These are phyloP conservation scores for Gnathonemus echidnorhynchus DNA, from an alignment of 2,113 vertebrate species.

Conservation along the genomic window DNA sequence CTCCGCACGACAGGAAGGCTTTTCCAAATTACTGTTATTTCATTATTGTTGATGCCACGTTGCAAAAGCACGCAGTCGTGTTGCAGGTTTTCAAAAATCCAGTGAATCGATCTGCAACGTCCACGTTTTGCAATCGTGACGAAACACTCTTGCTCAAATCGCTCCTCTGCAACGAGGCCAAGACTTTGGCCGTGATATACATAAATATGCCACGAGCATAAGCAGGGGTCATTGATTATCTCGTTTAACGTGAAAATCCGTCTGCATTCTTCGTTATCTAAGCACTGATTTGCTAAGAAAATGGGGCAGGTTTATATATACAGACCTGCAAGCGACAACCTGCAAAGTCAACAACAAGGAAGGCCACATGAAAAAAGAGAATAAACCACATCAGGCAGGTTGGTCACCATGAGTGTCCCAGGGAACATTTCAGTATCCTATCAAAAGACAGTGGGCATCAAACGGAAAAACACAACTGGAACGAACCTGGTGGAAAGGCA, in stretches of 20 bases:
- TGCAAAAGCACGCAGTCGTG: background rate
- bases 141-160: background rate
- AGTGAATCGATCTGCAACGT: background rate
- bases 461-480: background rate
- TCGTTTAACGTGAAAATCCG: background rate
- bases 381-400: background rate
- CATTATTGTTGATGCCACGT: background rate
- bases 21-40: background rate
- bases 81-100: background rate
- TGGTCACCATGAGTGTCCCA: background rate
- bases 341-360: background rate
- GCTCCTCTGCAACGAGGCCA: background rate
- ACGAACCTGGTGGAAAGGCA: background rate
- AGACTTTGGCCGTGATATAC: background rate
- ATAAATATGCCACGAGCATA: background rate
- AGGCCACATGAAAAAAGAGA: background rate
- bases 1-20: background rate
- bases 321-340: background rate
- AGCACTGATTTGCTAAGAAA: background rate
- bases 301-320: background rate
- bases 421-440: background rate
- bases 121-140: background rate
- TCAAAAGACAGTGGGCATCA: background rate
- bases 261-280: background rate
- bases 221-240: background rate